Conservation (phyloP, 1,140 invertebrate species). For the Samia ricini region DNA sequence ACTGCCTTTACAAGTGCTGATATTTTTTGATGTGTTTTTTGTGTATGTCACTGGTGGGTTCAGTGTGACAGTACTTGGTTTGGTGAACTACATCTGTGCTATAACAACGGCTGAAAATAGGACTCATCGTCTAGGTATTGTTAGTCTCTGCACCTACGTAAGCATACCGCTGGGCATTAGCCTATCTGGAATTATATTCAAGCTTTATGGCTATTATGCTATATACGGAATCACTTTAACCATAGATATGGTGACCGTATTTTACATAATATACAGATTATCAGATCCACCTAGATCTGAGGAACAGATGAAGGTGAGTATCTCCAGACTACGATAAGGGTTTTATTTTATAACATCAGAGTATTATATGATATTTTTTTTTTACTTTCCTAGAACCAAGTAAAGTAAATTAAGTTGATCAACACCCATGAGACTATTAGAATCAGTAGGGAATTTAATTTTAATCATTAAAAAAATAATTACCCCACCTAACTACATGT, state of each 20-base stretch:
- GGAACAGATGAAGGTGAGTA: background rate
- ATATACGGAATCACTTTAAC: background rate
- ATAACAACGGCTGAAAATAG: background rate
- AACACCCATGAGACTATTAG: no score
- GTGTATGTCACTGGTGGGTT: background rate
- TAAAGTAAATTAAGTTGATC: no score
- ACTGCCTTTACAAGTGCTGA: background rate
- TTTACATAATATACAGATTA: background rate
- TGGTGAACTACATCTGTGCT: conserved; percentile 3
- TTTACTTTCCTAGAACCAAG: no score
- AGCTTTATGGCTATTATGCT: background rate
- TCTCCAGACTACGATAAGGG: no score
- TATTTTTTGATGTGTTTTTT: background rate
- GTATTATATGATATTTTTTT: no score
- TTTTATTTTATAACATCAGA: no score
- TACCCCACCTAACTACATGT: no score
- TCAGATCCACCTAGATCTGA: background rate
- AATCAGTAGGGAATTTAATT: no score
- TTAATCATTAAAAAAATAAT: no score
- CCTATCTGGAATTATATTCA: background rate
- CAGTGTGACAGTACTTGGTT: background rate
- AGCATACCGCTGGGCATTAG: background rate
- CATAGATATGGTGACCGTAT: background rate
- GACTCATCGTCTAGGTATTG: background rate
- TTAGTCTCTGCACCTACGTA: background rate